Base-by-base conservation (phyloP, 2,797 vertebrate genomes). In the Catostomus latipinnis region DNA sequence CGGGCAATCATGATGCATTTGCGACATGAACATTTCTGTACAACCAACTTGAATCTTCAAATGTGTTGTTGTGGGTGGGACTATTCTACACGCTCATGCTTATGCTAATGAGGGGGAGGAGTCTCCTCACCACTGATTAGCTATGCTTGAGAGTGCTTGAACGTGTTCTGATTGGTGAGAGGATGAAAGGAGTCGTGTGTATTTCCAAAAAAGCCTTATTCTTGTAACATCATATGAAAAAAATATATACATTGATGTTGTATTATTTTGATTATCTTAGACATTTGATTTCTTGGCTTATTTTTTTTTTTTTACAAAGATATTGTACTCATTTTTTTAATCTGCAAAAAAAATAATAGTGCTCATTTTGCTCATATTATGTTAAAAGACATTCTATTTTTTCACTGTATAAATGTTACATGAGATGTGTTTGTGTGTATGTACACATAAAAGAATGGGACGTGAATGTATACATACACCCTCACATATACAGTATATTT, bases 301-400 rank as follows among this genome's bases (percentile, higher is more conserved):
- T 2, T 45, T 48, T 43, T 6, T 1, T 45, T 63, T 56, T 2
- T 7, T 16, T 52, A 96, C 95, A 95, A 93, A 95, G 91, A 90
- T 94, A 92, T 94, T 95, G 93, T 94, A 94, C 79, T 74, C 80
- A 70, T 92, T 93, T 95, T 89, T 79, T 74, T 62, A 62, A 79
- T 92, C 90, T 85, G 89, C 89, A 84, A 89, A 86, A 91, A 92
- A 87, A 92, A 34, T 22, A 22, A 34, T 93, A 93, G 93, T 91
- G 94, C 94, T 95, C 95, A 93, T 83, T 34, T 34, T 34, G 34
- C 34, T 34, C 34, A 95, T 34, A 34, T 96, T 97, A 93, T 92
- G 94, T 96, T 96, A 82, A 96, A 96, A 96, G 94, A 96, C 96
- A 94, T 96, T 96, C 94, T 97, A 95, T 96, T 96, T 97, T 98